Evolutionary conservation across 2,113 vertebrate genomes (phyloP).

Genomic region (Plectropomus leopardus): DNA sequence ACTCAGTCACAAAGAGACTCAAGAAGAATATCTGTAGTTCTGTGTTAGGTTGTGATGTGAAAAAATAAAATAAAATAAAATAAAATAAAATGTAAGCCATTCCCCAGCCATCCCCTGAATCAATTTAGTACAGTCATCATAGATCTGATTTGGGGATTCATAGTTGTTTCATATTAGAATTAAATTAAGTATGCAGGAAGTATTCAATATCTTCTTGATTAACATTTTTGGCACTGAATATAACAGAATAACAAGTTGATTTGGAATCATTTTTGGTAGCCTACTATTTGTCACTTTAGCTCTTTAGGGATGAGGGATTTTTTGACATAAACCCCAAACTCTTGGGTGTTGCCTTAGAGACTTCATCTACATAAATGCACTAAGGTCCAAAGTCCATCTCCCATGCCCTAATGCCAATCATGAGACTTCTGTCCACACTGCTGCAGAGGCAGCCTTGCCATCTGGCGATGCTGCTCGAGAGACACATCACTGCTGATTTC

Average conservation of each 20-base stretch:
- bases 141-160: not conserved
- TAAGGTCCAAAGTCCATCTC: constrained; percentile 50
- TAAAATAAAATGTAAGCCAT: too few relatives aligned
- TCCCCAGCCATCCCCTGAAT: too few relatives aligned
- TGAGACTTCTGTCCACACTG: constrained; percentile 7
- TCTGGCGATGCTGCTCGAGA: not conserved
- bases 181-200: too few relatives aligned
- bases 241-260: too few relatives aligned
- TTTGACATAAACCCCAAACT: not conserved
- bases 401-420: constrained; percentile 55
- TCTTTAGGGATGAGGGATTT: not conserved
- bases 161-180: not conserved
- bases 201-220: not conserved
- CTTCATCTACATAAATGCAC: not conserved
- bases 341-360: constrained; percentile 15
- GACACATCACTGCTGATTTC: not conserved
- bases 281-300: not conserved
- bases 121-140: too few relatives aligned
- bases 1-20: too few relatives aligned
- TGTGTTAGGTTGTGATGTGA: too few relatives aligned
- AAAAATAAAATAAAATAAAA: too few relatives aligned
- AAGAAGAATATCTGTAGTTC: too few relatives aligned
- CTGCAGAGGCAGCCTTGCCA: not conserved
- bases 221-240: not conserved
- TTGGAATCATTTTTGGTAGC: too few relatives aligned